phyloP scores from a whole-genome alignment of 1,140 invertebrate species.

The Daktulosphaira vitifoliae region DNA sequence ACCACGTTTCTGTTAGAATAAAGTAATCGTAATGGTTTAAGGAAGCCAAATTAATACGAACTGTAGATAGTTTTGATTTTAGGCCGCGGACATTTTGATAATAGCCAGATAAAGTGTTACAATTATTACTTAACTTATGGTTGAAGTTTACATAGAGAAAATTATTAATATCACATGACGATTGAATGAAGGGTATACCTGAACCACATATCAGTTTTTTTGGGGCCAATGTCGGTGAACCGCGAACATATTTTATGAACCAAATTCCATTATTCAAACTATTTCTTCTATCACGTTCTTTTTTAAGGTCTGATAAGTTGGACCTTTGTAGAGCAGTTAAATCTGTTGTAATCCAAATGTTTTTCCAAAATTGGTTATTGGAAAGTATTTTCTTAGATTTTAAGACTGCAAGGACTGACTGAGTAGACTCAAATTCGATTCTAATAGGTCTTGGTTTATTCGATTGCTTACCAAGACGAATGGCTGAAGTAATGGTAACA shows the following conservation, averaged over 20 bases:
- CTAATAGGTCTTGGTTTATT: neutral
- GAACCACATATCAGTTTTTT: neutral
- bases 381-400: neutral
- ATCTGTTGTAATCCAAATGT: neutral
- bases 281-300: neutral
- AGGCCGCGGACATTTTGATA: neutral
- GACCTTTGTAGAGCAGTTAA: neutral
- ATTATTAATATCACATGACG: neutral
- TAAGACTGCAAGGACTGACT: neutral
- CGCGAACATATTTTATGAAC: conserved; percentile 1
- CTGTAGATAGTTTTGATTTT: neutral
- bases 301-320: neutral
- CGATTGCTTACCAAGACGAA: neutral
- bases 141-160: neutral
- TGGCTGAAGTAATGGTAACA: neutral
- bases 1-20: neutral
- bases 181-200: neutral
- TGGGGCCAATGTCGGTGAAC: neutral
- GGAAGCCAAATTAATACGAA: conserved; percentile 2
- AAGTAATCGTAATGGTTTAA: neutral
- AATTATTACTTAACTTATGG: neutral
- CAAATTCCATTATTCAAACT: neutral
- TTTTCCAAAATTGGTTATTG: neutral
- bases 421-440: neutral
- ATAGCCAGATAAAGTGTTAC: neutral